Conservation (phyloP, 2,888 invertebrate species). For the Cataglyphis rosenhaueri region DNA sequence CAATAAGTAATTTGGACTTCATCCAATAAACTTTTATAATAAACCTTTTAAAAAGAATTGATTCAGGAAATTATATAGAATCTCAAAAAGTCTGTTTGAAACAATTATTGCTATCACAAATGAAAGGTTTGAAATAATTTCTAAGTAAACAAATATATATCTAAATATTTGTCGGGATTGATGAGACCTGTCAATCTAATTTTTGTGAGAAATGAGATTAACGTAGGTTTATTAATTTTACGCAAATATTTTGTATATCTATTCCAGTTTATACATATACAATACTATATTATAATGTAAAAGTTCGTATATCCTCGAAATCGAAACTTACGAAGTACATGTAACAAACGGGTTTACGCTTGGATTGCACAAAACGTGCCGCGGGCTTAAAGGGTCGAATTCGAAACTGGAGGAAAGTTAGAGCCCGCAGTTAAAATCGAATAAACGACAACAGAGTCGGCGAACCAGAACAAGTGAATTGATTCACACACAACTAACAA, state of each 20-base stretch:
- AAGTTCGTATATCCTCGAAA: constrained; percentile 6
- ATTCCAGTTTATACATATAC: background rate
- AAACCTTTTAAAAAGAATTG: background rate
- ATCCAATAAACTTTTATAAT: background rate
- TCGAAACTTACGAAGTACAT: background rate
- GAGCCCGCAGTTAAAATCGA: constrained; percentile 17
- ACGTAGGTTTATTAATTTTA: background rate
- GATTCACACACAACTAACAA: constrained; percentile 16
- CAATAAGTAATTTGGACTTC: background rate
- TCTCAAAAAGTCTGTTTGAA: background rate
- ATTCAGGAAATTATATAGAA: background rate
- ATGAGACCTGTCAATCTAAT: background rate
- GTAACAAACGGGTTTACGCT: background rate
- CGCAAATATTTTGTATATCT: background rate
- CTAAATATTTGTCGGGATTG: background rate
- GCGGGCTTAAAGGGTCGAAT: background rate
- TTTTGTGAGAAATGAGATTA: background rate
- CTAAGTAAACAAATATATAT: background rate
- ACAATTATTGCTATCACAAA: background rate
- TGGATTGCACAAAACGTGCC: background rate
- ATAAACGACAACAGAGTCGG: background rate
- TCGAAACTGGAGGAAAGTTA: background rate
- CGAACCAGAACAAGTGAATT: constrained; percentile 7
- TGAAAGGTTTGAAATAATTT: background rate
- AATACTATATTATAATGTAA: background rate